Conservation (phyloP, 2,113 vertebrate genomes). For the Micromys minutus region DNA sequence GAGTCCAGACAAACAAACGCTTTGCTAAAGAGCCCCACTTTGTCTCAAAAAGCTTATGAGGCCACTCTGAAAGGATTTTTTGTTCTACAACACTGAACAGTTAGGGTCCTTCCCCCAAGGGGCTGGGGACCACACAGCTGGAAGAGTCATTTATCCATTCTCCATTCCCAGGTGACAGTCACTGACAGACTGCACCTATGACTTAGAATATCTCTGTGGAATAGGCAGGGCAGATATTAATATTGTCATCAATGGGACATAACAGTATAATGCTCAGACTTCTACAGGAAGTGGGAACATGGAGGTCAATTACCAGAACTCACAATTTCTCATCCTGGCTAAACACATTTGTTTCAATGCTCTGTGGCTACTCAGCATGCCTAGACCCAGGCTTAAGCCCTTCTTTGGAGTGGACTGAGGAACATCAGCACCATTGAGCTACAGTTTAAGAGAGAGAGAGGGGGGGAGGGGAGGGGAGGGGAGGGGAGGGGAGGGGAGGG, state of each 20-base stretch:
- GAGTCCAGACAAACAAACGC: not conserved
- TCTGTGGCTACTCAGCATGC: not conserved
- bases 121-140: not conserved
- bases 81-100: not conserved
- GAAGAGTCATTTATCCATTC: not conserved
- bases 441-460: too few species aligned
- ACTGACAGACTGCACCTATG: not conserved
- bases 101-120: not conserved
- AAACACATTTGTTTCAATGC: not conserved
- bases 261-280: not conserved
- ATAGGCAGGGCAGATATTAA: not conserved
- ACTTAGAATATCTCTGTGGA: not conserved
- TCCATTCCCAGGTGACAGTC: not conserved
- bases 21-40: slow-evolving; percentile 15
- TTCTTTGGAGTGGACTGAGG: not conserved
- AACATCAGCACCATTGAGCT: not conserved
- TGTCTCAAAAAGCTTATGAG: not conserved
- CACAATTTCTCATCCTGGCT: not conserved
- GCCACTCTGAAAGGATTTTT: not conserved
- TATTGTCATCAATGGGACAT: not conserved
- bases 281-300: not conserved
- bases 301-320: not conserved
- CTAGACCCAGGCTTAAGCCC: not conserved
- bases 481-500: too few species aligned
- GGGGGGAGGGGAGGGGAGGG: too few species aligned